Evolutionary conservation across 2,797 vertebrate genomes (phyloP).

Genomic region (Hoplostethus atlanticus): DNA sequence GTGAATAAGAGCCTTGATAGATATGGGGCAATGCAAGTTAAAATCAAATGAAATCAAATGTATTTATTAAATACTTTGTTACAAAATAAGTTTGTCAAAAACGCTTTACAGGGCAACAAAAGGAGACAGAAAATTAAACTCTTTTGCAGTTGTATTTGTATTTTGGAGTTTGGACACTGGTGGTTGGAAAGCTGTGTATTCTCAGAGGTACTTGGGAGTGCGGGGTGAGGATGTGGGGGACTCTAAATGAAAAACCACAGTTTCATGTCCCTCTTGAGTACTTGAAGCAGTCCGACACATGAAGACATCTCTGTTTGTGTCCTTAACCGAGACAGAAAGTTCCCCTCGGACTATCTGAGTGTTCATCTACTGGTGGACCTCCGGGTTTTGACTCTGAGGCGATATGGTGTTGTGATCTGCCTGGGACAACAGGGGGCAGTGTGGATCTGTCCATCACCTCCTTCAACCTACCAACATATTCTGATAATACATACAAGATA

Average conservation of each 20-base stretch:
- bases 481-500: constrained; percentile 7
- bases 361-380: background rate
- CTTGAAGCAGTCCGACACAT: background rate
- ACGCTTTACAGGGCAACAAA: too few relatives aligned
- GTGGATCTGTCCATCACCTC: constrained; percentile 66
- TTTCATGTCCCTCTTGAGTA: too few relatives aligned
- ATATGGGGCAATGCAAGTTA: constrained; percentile 22
- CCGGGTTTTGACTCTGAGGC: background rate
- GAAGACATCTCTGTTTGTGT: background rate
- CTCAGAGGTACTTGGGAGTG: too few relatives aligned
- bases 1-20: background rate
- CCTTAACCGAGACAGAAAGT: background rate
- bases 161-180: too few relatives aligned
- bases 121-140: too few relatives aligned
- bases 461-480: background rate
- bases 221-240: too few relatives aligned
- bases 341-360: background rate
- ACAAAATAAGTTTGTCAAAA: too few relatives aligned
- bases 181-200: too few relatives aligned
- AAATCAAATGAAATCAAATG: too few relatives aligned
- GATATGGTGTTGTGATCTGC: constrained; percentile 41
- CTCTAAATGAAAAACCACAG: too few relatives aligned
- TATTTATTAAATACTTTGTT: too few relatives aligned
- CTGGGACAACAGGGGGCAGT: constrained; percentile 81
- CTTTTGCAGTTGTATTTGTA: too few relatives aligned